These are phyloP conservation scores for Chrysopa pallens DNA, from an alignment of 1,140 invertebrate species.

Conservation along the genomic window DNA sequence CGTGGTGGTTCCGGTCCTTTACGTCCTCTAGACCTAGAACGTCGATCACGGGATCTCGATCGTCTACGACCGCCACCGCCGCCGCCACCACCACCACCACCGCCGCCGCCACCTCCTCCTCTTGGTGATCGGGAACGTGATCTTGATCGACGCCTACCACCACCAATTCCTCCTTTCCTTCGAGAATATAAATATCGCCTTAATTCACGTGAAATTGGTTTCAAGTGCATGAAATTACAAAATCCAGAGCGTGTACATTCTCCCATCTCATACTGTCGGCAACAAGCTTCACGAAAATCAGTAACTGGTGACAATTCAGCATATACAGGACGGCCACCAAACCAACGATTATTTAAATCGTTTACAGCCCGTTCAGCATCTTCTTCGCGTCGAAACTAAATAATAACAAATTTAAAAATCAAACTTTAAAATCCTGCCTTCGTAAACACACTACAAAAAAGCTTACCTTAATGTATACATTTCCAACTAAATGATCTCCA, in stretches of 20 bases:
- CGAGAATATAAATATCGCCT: slow-evolving; percentile 50
- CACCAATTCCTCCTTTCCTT: slow-evolving; percentile 23
- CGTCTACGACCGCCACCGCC: slow-evolving; percentile 18
- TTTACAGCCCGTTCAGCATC: slow-evolving; percentile 94
- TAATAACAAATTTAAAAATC: slow-evolving; percentile 5
- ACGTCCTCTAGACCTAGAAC: slow-evolving; percentile 20
- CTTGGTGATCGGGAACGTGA: slow-evolving; percentile 18
- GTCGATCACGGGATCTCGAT: slow-evolving; percentile 23
- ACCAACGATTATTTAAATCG: slow-evolving; percentile 97
- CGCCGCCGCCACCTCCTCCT: slow-evolving; percentile 19
- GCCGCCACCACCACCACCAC: slow-evolving; percentile 19
- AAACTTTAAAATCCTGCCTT: too few relatives aligned
- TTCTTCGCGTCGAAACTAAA: slow-evolving; percentile 88
- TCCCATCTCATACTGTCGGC: slow-evolving; percentile 97
- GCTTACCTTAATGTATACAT: slow-evolving; percentile 89
- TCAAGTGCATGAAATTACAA: slow-evolving; percentile 99
- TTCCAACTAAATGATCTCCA: slow-evolving; percentile 94
- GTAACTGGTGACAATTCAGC: slow-evolving; percentile 96
- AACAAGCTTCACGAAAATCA: slow-evolving; percentile 97
- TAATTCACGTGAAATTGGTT: slow-evolving; percentile 88
- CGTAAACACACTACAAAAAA: too few relatives aligned
- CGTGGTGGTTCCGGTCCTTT: slow-evolving; percentile 21
- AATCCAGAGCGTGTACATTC: slow-evolving; percentile 96
- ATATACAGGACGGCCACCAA: slow-evolving; percentile 94
- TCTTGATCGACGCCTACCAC: slow-evolving; percentile 15